A percentile compares a stretch with the other conserved stretches of the same genome.
These are phyloP conservation scores for Hippoglossus hippoglossus DNA, from an alignment of 2,797 vertebrate species.

Conservation along the genomic window DNA sequence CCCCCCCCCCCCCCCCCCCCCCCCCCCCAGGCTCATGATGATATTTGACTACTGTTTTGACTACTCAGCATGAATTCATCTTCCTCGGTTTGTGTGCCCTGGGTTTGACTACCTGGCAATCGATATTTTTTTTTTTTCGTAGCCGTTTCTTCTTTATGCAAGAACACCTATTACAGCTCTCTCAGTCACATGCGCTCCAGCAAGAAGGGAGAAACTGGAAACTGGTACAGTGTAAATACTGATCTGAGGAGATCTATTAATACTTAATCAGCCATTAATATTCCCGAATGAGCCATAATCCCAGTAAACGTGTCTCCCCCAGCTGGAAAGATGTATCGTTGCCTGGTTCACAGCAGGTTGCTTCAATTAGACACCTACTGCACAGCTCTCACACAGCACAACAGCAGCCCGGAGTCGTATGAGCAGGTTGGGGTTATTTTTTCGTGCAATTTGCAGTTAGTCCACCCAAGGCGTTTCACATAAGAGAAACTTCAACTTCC, in stretches of 20 bases:
- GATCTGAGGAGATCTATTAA: conserved; percentile 56
- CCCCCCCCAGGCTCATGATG: conserved; percentile 28
- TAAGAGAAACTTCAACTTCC: neutral
- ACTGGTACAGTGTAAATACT: conserved; percentile 46
- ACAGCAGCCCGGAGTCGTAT: conserved; percentile 1
- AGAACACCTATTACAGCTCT: conserved; percentile 32
- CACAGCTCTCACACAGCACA: conserved; percentile 21
- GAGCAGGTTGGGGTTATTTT: neutral
- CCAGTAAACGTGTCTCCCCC: conserved; percentile 56
- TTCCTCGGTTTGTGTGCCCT: conserved; percentile 40
- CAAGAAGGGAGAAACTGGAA: conserved; percentile 17
- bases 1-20: too few species aligned
- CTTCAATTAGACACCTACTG: conserved; percentile 43
- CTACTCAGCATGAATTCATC: conserved; percentile 41
- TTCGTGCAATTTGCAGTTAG: neutral
- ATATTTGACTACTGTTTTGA: conserved; percentile 62
- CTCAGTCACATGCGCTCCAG: conserved; percentile 6
- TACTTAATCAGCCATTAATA: conserved; percentile 66
- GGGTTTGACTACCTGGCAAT: conserved; percentile 39
- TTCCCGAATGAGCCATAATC: conserved; percentile 56
- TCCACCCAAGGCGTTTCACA: neutral
- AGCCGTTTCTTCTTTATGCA: conserved; percentile 30
- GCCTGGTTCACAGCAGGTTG: conserved; percentile 61
- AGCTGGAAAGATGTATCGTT: conserved; percentile 53
- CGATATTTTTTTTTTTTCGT: conserved; percentile 30